Conservation (phyloP, 2,113 vertebrate species). For the Lipophrys pholis region DNA sequence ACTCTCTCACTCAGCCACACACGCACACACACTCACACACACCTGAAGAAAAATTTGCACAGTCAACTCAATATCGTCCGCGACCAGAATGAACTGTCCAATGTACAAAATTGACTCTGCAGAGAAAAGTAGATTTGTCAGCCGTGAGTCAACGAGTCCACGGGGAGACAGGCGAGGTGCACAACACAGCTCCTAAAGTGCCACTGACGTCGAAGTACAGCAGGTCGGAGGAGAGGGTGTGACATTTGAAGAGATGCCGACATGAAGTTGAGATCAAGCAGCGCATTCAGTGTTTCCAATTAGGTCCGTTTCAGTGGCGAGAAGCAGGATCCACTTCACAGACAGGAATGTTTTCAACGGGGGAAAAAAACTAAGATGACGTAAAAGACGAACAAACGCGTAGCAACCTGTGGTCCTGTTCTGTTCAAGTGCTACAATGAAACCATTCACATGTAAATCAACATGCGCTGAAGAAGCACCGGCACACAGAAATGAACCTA, state of each 20-base stretch:
- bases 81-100: constrained; percentile 46
- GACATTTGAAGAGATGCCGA: constrained; percentile 21
- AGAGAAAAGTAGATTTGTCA: constrained; percentile 57
- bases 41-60: constrained; percentile 62
- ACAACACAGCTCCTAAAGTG: constrained; percentile 45
- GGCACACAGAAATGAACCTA: constrained; percentile 37
- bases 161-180: constrained; percentile 18
- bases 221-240: constrained; percentile 41
- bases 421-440: constrained; percentile 17
- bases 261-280: constrained; percentile 28
- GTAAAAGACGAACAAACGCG: constrained; percentile 21
- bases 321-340: constrained; percentile 29
- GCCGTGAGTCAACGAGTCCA: constrained; percentile 29
- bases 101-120: constrained; percentile 43
- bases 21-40: constrained; percentile 39
- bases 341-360: constrained; percentile 41
- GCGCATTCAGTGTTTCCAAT: constrained; percentile 8
- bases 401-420: not conserved
- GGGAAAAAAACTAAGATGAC: not conserved
- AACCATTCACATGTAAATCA: constrained; percentile 40
- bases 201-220: constrained; percentile 42
- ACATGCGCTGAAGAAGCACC: constrained; percentile 63
- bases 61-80: constrained; percentile 71
- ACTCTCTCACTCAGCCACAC: constrained; percentile 13
- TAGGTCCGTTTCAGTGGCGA: constrained; percentile 23